A percentile compares a stretch with the other conserved stretches of the same genome.
These are phyloP conservation scores for Pongo pygmaeus DNA, from an alignment of 2,113 vertebrate species.

Conservation along the genomic window DNA sequence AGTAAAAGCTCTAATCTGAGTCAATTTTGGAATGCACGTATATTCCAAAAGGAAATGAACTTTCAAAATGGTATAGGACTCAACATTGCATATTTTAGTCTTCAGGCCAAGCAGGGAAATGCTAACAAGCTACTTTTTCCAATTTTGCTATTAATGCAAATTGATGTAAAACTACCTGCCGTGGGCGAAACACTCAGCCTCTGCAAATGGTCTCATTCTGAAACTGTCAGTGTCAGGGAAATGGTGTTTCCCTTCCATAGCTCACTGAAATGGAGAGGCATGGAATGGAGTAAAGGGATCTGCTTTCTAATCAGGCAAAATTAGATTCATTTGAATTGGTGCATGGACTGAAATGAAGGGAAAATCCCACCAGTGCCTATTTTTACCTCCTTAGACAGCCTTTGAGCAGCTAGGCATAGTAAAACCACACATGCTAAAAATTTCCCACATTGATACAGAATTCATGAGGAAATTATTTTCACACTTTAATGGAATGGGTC, in stretches of 20 bases:
- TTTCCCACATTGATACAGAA: slow-evolving; percentile 15
- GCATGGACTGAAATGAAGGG: slow-evolving; percentile 36
- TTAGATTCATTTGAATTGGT: slow-evolving; percentile 57
- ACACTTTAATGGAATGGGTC: slow-evolving; percentile 56
- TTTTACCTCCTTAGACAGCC: slow-evolving; percentile 7
- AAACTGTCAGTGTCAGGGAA: neutral
- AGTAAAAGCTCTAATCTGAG: neutral
- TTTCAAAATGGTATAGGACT: neutral
- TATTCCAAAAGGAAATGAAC: neutral
- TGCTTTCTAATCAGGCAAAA: slow-evolving; percentile 69
- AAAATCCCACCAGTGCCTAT: slow-evolving; percentile 54
- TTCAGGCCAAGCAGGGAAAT: neutral
- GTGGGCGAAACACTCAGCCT: neutral
- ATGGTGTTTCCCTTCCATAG: slow-evolving; percentile 7
- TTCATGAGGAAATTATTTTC: slow-evolving; percentile 69
- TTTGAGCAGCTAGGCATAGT: slow-evolving; percentile 40
- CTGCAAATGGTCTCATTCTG: neutral
- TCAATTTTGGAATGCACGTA: neutral
- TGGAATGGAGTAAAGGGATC: slow-evolving; percentile 1
- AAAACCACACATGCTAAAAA: slow-evolving; percentile 17
- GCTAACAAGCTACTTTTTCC: neutral
- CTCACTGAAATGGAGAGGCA: slow-evolving; percentile 48
- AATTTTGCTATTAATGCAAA: neutral
- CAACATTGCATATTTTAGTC: neutral
- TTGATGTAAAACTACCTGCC: neutral